Evolutionary conservation across 2,113 vertebrate genomes (phyloP).

Genomic region (Caranx ignobilis): DNA sequence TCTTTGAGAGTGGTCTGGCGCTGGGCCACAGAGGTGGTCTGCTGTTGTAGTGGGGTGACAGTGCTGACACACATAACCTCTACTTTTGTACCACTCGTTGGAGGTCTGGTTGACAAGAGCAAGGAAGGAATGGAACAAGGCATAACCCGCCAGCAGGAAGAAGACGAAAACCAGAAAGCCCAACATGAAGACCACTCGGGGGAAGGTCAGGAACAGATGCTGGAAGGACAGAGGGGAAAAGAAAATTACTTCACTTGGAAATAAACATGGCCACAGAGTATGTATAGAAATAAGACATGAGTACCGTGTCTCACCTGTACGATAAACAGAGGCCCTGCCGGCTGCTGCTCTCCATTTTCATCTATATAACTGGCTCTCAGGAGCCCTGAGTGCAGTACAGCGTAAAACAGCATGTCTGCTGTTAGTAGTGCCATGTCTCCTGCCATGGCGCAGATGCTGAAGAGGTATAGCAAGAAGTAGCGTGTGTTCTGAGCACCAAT

Average conservation of each 20-base stretch:
- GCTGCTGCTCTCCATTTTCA: conserved; percentile 81
- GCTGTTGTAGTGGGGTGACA: conserved; percentile 70
- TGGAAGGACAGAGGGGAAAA: conserved; percentile 68
- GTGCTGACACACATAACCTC: conserved; percentile 74
- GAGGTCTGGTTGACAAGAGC: conserved; percentile 91
- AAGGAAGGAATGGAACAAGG: conserved; percentile 88
- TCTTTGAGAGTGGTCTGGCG: conserved; percentile 70
- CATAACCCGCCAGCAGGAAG: conserved; percentile 88
- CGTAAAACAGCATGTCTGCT: conserved; percentile 80
- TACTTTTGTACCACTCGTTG: conserved; percentile 91
- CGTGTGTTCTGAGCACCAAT: conserved; percentile 89
- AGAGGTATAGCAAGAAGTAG: conserved; percentile 91
- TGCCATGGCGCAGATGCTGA: conserved; percentile 84
- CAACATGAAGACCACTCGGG: conserved; percentile 93
- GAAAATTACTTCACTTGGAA: not conserved
- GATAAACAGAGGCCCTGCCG: conserved; percentile 84
- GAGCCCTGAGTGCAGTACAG: conserved; percentile 83
- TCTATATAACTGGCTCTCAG: conserved; percentile 85
- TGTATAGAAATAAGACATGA: not conserved
- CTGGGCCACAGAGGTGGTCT: conserved; percentile 46
- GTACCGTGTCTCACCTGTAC: conserved; percentile 83
- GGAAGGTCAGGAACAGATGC: conserved; percentile 96
- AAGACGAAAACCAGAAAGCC: conserved; percentile 91
- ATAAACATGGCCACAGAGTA: not conserved
- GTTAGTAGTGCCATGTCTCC: conserved; percentile 81